A percentile compares a stretch with the other conserved stretches of the same genome.
phyloP scores from a whole-genome alignment of 2,888 invertebrate species.

The Sicus ferrugineus region DNA sequence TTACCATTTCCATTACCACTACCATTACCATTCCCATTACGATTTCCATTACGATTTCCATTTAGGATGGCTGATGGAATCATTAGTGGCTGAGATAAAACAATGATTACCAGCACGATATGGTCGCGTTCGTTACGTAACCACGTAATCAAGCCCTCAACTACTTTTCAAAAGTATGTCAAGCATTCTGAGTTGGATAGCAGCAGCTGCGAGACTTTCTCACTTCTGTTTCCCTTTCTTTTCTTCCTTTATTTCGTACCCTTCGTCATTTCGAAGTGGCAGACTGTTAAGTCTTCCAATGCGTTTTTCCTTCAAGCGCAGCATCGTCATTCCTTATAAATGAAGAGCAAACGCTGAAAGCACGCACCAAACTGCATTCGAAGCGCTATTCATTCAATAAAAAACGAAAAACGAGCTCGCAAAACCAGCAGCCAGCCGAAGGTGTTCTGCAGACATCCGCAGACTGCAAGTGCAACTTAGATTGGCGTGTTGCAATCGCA shows the following conservation, averaged over 20 bases:
- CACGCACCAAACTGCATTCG: background rate
- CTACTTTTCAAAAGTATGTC: background rate
- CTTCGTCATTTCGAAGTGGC: no score
- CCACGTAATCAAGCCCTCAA: background rate
- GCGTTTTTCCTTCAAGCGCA: no score
- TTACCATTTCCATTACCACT: conserved; percentile 1
- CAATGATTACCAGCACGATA: background rate
- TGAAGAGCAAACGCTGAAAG: no score
- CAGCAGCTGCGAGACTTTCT: background rate
- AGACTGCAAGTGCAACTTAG: background rate
- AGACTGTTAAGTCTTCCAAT: no score
- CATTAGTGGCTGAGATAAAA: no score
- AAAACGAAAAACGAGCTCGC: background rate
- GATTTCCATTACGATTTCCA: no score
- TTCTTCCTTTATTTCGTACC: no score
- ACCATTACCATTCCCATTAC: background rate
- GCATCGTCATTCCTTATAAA: no score
- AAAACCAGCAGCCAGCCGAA: background rate
- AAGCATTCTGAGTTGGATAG: background rate
- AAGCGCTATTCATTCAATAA: no score
- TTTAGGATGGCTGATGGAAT: no score
- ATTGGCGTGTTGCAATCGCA: background rate
- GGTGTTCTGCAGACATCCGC: background rate
- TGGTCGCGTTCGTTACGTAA: background rate
- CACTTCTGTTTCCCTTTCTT: no score